A percentile compares a stretch with the other conserved stretches of the same genome.
phyloP scores from a whole-genome alignment of 2,797 vertebrate genomes.

The Spinus olivaceus region DNA sequence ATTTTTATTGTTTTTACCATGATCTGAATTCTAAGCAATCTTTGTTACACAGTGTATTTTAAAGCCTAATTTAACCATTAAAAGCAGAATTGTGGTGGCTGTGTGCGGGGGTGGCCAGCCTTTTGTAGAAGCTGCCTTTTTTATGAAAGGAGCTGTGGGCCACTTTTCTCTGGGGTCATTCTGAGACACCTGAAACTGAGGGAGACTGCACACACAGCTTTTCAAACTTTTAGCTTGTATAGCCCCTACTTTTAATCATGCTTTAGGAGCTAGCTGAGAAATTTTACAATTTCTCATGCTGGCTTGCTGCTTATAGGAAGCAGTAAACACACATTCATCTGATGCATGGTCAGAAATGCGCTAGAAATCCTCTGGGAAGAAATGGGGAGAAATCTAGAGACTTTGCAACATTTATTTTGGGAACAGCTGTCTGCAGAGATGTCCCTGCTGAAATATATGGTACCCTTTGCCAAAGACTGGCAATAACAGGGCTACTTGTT shows the following conservation, averaged over 20 bases:
- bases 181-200: neutral
- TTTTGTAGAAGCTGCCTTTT: neutral
- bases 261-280: neutral
- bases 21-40: neutral
- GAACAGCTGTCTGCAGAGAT: constrained; percentile 23
- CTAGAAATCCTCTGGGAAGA: constrained; percentile 5
- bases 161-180: neutral
- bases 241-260: neutral
- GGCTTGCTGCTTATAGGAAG: neutral
- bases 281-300: neutral
- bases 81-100: neutral
- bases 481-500: neutral
- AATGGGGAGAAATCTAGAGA: constrained; percentile 10
- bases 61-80: neutral
- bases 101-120: neutral
- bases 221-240: neutral
- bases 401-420: neutral
- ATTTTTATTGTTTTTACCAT: neutral
- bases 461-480: constrained; percentile 4
- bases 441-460: neutral
- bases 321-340: neutral
- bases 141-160: neutral
- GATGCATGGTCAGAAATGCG: constrained; percentile 6
- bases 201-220: neutral
- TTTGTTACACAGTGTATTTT: neutral